Evolutionary conservation across 2,888 invertebrate genomes (phyloP), one percentile per base, ranked within the genome.

Genomic region (Troglohyphantes excavatus): DNA sequence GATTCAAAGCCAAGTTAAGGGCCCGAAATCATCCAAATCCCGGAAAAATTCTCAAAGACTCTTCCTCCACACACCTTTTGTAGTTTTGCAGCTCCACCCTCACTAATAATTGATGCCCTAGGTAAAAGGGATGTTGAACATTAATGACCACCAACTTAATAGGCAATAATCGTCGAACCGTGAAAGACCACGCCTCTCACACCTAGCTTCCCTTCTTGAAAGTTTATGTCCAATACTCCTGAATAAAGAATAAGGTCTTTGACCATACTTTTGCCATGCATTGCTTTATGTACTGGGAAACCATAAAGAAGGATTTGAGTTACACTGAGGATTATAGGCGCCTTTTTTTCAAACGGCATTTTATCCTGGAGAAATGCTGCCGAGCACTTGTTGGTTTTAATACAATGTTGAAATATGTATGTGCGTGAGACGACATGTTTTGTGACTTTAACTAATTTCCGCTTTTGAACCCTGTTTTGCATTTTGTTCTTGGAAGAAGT

Each of bases 81-180:
- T 72, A 63, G 39, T 70, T 78, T 70, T 70, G 78, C 68, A 81
- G 81, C 87, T 88, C 87, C 87, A 88, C 87, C 87, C 87, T 88
- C 13, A 65, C 87, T 21, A 67, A 59, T 88, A 88, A 88, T 88
- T 81, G 81, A 88, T 88, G 87, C 73, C 67, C 67, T n/a, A 79
- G 72, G 72, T 46, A 61, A 53, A 53, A 46, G 63, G 67, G 72
- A 70, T 72, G 86, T 61, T 67, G 73, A 63, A 63, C 72, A 73
- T 88, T 88, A 88, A 88, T 88, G 81, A 75, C 75, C 73, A 61
- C 65, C 46, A 33, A 46, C 79, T 81, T 88, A 88, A 88, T 88
- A 88, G 87, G 87, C 73, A 88, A 88, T 88, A 88, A 88, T 81
- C 81, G 81, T 67, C 73, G 26, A 65, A 79, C 63, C 87, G 81